Conservation (phyloP, 1,140 invertebrate species). For the Choristoneura fumiferana region DNA sequence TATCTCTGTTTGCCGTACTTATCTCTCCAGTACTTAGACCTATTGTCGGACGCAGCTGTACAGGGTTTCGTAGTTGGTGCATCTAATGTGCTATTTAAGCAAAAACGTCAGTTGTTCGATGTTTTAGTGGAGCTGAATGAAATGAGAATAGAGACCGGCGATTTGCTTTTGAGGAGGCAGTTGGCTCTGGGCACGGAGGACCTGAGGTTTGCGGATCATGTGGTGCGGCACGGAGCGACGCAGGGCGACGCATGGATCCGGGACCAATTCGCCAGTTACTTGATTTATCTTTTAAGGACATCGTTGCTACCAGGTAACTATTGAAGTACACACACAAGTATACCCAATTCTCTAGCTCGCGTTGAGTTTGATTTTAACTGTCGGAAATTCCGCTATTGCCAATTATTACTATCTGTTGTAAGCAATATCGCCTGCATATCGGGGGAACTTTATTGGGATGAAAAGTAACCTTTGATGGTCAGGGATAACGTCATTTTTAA, state of each 20-base stretch:
- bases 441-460: too few species aligned
- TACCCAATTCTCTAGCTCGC: too few species aligned
- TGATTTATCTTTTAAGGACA: conserved; percentile 92
- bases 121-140: conserved; percentile 94
- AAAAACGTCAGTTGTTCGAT: conserved; percentile 95
- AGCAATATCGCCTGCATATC: too few species aligned
- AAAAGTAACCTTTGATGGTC: too few species aligned
- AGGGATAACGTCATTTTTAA: too few species aligned
- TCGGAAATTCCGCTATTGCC: too few species aligned
- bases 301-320: conserved; percentile 85
- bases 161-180: conserved; percentile 89
- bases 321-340: too few species aligned
- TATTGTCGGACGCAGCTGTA: conserved; percentile 92
- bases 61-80: conserved; percentile 97
- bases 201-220: conserved; percentile 95
- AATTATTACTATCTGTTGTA: too few species aligned
- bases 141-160: conserved; percentile 92
- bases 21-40: conserved; percentile 96
- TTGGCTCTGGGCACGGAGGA: conserved; percentile 96
- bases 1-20: conserved; percentile 97
- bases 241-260: conserved; percentile 94
- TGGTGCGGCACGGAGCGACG: conserved; percentile 91
- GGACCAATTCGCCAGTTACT: conserved; percentile 95
- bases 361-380: too few species aligned
- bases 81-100: conserved; percentile 98